Base-by-base conservation (phyloP, 2,797 vertebrate species). In the Dallia pectoralis region DNA sequence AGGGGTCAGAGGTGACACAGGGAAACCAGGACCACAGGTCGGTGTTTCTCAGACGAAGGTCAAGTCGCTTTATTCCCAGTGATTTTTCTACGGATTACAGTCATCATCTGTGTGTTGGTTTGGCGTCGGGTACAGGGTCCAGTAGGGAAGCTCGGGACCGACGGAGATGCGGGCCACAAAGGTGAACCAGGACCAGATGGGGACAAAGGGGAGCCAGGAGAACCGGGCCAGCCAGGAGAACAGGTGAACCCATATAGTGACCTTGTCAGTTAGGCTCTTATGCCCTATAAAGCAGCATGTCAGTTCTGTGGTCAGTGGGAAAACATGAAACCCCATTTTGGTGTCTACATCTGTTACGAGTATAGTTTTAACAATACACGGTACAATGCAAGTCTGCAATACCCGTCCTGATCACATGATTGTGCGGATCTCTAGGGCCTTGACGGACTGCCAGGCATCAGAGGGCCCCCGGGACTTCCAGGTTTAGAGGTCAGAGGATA, bases 401-500 rank as follows among this genome's bases (percentile, higher is more conserved):
- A 44, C 40, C 7, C 1, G 40, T 14, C 5, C 67, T 19, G 44
- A 5, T 69, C 2, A 71, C 74, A n/a, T 53, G 67, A 70, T 77
- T 12, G 22, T 61, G n/a, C n/a, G n/a, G n/a, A 6, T 80, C 7
- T 78, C 12, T 86, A 97, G 96, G 95, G 95, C 1, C 84, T 89
- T 22, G 87, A 93, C 0, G 95, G 95, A 49, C 83, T 89, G 6
- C 86, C 82, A 0, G 96, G 96, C 0, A 83, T 94, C 80, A 87
- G 81, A 47, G 96, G 96, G 72, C 91, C 87, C 27, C 27, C 79
- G 0, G 94, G 89, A 70, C 82, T 93, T n/a, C 88, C 88, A 0
- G 96, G 95, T 29, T 40, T 88, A 0, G 89, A 95, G 90, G 96
- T 97, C 87, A 0, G 89, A 95, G 90, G 96, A 96, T 77, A 86